Evolutionary conservation across 2,888 invertebrate genomes (phyloP), one percentile per base, ranked within the genome.

Genomic region (Pomacea canaliculata): DNA sequence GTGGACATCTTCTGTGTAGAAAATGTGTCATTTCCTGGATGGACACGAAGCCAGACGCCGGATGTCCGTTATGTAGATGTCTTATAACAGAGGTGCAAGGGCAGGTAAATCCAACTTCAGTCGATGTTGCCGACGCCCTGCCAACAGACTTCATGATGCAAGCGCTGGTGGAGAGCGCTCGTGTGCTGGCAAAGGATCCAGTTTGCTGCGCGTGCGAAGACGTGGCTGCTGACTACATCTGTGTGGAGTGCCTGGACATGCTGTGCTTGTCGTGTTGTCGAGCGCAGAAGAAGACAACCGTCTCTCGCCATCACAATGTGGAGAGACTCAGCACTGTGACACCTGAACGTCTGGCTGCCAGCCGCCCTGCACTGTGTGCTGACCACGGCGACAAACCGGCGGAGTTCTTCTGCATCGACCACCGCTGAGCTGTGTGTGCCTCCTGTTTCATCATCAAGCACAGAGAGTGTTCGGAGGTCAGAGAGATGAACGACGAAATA

Each of bases 191-290:
- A 56, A 70, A 70, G 23, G 56, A 59, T 16, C 70, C n/a, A 59
- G 12, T 49, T n/a, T 70, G 70, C 59, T 70, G 70, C 51, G 59
- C 23, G 37, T 70, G 70, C 23, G 70, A 59, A 27, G 59, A 70
- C 37, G 70, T 70, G 13, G 46, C n/a, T 12, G 70, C 70, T 23
- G 37, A 56, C 2, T 23, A 10, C 23, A 27, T 70, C 23, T 70
- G 70, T 12, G 23, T 70, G 16, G n/a, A 70, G 59, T 59, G 70
- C 60, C 23, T 37, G 37, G 70, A 70, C 70, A 23, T 70, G 59
- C 23, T 70, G 23, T 70, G 70, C 59, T n/a, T 37, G 60, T 59
- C 70, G 12, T 70, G 70, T 18, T 19, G 10, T 7, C 51, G 59
- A 27, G 23, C 56, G 27, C 70, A 70, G 13, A 23, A 16, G 9